Percentiles rank a stretch among this genome's conserved stretches.
Evolutionary conservation across 2,113 vertebrate genomes (phyloP).

Genomic region (Nematolebias whitei): DNA sequence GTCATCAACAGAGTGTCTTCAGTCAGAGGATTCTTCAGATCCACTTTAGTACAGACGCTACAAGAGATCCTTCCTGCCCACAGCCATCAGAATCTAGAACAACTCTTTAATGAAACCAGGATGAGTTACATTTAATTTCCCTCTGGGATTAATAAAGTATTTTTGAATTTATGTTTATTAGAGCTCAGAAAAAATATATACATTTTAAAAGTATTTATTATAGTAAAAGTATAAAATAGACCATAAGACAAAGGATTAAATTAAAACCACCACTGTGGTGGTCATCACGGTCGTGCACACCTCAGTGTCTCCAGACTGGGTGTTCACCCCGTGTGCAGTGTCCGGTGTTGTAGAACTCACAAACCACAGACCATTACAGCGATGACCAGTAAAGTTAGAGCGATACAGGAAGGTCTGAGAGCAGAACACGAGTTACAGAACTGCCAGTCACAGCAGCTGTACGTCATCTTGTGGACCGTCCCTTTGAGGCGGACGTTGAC

Average conservation of each 20-base stretch:
- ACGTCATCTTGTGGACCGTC: conserved; percentile 60
- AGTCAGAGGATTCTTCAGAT: too few species aligned
- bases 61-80: too few species aligned
- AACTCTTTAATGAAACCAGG: too few species aligned
- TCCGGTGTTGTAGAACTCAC: conserved; percentile 17
- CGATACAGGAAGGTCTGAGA: conserved; percentile 3
- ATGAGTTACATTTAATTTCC: too few species aligned
- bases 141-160: too few species aligned
- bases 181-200: too few species aligned
- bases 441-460: conserved; percentile 64
- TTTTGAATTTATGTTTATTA: too few species aligned
- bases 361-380: conserved; percentile 4
- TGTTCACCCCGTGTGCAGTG: not conserved
- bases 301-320: conserved; percentile 49
- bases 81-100: too few species aligned
- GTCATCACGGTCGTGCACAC: not conserved
- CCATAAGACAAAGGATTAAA: not conserved
- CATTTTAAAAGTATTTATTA: conserved; percentile 46
- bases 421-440: conserved; percentile 71
- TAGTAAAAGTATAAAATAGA: conserved; percentile 1
- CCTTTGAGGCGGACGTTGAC: conserved; percentile 35
- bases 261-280: not conserved
- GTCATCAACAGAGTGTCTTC: too few species aligned
- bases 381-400: conserved; percentile 20
- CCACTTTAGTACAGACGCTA: too few species aligned